Evolutionary conservation across 1,140 invertebrate species (phyloP), one percentile per base, ranked within the genome.

Genomic region (Steinernema khuongi): DNA sequence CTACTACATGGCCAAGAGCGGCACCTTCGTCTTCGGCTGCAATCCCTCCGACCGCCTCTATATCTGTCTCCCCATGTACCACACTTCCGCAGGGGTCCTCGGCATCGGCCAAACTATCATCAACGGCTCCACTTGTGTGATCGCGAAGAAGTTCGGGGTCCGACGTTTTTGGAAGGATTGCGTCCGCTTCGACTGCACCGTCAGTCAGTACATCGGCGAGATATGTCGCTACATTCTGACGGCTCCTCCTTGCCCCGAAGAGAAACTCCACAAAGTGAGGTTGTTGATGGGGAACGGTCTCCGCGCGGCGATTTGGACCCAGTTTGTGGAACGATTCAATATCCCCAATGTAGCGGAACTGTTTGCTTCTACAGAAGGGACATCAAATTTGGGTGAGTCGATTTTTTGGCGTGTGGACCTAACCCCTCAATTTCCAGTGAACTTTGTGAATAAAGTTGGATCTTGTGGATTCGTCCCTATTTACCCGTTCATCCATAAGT

Each of bases 291-390:
- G 96, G n/a, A 99, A 99, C 87, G 96, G 96, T 0, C 87, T 99
- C n/a, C 89, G 95, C 75, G 92, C 93, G 44, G 92, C 97, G 88
- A 97, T 99, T 74, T 99, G 96, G 96, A 87, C 87, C 1, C 90
- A 94, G 77, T 99, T 98, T 85, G 89, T 93, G 0, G 89, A 92
- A 18, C 89, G 96, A 67, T 98, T 97, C 83, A 90, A 91, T 60
- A 92, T 97, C 69, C 87, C 89, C 7, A 75, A 36, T 17, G 92
- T 97, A 44, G 90, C 90, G 0, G 96, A 98, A 86, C 96, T 98
- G 87, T 98, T 97, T 85, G 96, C 94, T 2, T 94, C 95, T 7
- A 98, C 95, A 0, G 95, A 98, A 88, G 94, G 95, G 78, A 98
- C 97, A 85, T 93, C 93, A 60, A 96, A 94, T 86, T 93, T 88